Evolutionary conservation across 2,888 invertebrate genomes (phyloP), one percentile per base, ranked within the genome.

Genomic region (Autographa gamma): DNA sequence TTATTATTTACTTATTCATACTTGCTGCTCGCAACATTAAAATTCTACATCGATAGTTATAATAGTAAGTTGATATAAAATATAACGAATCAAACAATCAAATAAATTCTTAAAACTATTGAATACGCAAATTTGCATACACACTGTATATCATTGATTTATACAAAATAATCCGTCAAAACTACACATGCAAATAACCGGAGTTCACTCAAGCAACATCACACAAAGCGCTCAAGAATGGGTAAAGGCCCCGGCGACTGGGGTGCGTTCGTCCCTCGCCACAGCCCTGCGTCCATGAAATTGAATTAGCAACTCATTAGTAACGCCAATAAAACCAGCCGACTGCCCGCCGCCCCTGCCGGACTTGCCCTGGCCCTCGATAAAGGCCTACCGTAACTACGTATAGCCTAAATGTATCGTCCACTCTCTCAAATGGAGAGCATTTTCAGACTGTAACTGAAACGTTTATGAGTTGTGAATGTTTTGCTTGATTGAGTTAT

Each of bases 241-340:
- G 63, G 59, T 76, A 66, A 65, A 66, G 68, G 63, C 56, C 9
- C 48, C 67, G 80, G 58, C 67, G 80, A 77, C 62, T 54, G 60
- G 65, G 52, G 60, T 58, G 43, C 59, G 64, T 25, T 60, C 58
- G 38, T 32, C 63, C 60, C 66, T 38, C 25, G 72, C 61, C 65
- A 67, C 86, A 87, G 82, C 80, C 86, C 89, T 91, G 90, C 90
- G 90, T 88, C 93, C 94, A 93, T 94, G 93, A 94, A 95, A 95
- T 95, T 95, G 94, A 95, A 95, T 95, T 95, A 95, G 93, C 94
- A 95, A 95, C 95, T 95, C 95, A 95, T 95, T 95, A 95, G 94
- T 94, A 92, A 93, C 94, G 95, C 94, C 93, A 94, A 95, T 95
- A 93, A 95, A 95, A 94, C 92, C 89, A 87, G 83, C 89, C 88